Percentiles rank a stretch among this genome's conserved stretches.
phyloP scores from a whole-genome alignment of 2,797 vertebrate genomes.

The Phoeniculus purpureus region DNA sequence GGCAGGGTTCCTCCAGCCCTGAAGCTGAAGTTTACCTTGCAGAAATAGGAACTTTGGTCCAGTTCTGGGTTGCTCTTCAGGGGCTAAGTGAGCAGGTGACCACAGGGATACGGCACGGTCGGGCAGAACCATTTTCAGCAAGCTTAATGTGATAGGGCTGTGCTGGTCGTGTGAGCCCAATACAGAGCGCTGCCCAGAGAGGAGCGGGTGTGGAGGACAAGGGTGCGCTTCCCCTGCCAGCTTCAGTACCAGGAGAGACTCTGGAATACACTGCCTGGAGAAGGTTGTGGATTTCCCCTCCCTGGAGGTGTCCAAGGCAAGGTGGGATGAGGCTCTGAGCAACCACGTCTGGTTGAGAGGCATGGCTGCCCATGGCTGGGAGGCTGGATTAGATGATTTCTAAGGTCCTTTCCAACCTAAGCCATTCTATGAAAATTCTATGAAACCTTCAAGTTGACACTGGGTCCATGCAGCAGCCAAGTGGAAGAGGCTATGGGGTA shows the following conservation, averaged over 20 bases:
- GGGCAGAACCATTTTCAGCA: not conserved
- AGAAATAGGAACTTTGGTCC: not conserved
- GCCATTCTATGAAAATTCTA: too few species aligned
- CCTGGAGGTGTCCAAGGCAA: too few species aligned
- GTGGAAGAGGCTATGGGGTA: not conserved
- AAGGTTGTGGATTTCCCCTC: too few species aligned
- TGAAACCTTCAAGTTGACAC: not conserved
- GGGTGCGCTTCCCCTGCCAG: too few species aligned
- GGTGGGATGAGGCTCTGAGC: too few species aligned
- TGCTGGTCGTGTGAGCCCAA: not conserved
- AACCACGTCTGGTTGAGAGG: too few species aligned
- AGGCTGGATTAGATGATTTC: too few species aligned
- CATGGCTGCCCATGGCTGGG: too few species aligned
- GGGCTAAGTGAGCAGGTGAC: not conserved
- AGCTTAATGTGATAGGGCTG: not conserved
- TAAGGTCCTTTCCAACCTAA: too few species aligned
- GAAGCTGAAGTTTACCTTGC: not conserved
- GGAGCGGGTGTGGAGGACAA: not conserved
- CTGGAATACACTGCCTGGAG: too few species aligned
- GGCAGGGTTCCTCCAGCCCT: not conserved
- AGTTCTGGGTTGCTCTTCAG: not conserved
- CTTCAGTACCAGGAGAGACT: too few species aligned
- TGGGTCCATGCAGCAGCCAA: accelerated
- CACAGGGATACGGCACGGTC: accelerated
- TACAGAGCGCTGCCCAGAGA: not conserved